phyloP scores from a whole-genome alignment of 2,888 invertebrate species.

The Pammene aurita region DNA sequence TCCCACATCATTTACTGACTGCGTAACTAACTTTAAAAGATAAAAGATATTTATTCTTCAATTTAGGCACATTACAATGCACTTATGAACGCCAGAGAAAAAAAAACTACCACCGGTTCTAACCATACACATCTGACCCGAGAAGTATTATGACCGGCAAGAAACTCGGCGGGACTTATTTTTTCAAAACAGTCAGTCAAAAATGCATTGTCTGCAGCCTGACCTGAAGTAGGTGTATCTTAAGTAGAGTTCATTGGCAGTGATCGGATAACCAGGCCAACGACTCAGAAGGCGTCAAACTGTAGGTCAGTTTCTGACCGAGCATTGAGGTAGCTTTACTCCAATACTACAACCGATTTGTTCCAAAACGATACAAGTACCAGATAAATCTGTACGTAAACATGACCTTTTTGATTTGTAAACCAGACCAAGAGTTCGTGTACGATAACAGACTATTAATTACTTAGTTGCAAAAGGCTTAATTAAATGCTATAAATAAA shows the following conservation, averaged over 20 bases:
- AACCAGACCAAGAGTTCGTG: constrained; percentile 2
- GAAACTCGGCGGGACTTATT: too few species aligned
- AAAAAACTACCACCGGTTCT: too few species aligned
- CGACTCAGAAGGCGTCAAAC: constrained; percentile 1
- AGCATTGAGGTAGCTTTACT: constrained; percentile 18
- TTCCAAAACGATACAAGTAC: background rate
- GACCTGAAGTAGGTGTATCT: background rate
- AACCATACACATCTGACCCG: too few species aligned
- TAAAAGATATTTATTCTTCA: too few species aligned
- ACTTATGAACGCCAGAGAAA: too few species aligned
- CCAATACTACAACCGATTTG: background rate
- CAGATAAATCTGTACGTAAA: background rate
- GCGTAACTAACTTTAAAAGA: too few species aligned
- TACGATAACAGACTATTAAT: constrained; percentile 31
- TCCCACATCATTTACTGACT: too few species aligned
- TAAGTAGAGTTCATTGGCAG: constrained; percentile 17
- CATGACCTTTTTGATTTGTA: background rate
- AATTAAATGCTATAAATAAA: constrained; percentile 33
- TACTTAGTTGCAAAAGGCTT: constrained; percentile 27
- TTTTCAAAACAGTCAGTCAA: too few species aligned
- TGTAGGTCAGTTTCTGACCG: constrained; percentile 12
- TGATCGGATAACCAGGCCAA: background rate
- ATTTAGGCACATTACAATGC: too few species aligned
- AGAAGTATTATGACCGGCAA: too few species aligned
- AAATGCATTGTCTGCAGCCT: too few species aligned